Conservation (phyloP, 2,888 invertebrate genomes). For the Drosophila anomalata region DNA sequence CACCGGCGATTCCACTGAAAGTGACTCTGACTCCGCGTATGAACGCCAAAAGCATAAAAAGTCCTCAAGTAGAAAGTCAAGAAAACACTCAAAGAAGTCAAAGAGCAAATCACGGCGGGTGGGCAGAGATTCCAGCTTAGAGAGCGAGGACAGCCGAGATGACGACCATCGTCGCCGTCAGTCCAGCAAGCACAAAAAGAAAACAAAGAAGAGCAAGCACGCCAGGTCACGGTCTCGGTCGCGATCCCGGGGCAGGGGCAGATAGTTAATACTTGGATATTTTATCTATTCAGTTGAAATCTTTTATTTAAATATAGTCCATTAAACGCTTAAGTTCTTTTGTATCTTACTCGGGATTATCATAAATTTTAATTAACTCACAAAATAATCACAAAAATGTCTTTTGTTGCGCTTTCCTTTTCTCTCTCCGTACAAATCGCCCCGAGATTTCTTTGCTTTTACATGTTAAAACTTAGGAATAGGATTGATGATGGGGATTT, state of each 20-base stretch:
- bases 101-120: constrained; percentile 64
- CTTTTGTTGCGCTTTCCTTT: constrained; percentile 48
- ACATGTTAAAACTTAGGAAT: constrained; percentile 60
- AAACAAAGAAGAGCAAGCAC: constrained; percentile 83
- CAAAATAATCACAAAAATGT: constrained; percentile 74
- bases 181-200: constrained; percentile 78
- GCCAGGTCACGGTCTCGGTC: constrained; percentile 80
- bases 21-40: constrained; percentile 68
- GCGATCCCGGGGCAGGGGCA: constrained; percentile 58
- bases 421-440: constrained; percentile 29
- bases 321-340: constrained; percentile 54
- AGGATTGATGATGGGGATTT: constrained; percentile 37
- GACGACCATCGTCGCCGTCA: constrained; percentile 60
- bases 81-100: constrained; percentile 69
- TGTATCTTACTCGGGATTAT: constrained; percentile 66
- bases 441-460: constrained; percentile 53
- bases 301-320: constrained; percentile 66
- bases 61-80: constrained; percentile 60
- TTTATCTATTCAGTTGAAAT: constrained; percentile 59
- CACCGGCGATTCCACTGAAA: constrained; percentile 68
- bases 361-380: constrained; percentile 74
- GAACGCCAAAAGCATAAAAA: constrained; percentile 67
- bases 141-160: constrained; percentile 25
- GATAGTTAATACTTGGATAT: constrained; percentile 21
- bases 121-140: constrained; percentile 33